These are phyloP conservation scores for Parnassius apollo DNA, from an alignment of 2,888 invertebrate species.

Conservation along the genomic window DNA sequence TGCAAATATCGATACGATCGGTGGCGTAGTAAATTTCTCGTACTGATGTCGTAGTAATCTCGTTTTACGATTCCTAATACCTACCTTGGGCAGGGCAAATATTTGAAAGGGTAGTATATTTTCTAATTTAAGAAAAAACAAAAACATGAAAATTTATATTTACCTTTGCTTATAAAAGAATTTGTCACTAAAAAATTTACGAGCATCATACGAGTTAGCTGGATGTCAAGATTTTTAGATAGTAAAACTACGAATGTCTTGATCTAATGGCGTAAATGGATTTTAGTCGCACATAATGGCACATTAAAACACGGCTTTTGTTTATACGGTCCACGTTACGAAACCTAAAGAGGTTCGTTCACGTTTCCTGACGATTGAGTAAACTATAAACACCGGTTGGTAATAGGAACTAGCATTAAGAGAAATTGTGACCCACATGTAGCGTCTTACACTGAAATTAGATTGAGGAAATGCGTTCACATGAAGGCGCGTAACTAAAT, in stretches of 20 bases:
- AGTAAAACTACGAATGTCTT: background rate
- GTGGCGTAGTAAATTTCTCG: constrained; percentile 52
- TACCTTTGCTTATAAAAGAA: no score
- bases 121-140: no score
- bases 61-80: constrained; percentile 26
- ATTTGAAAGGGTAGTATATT: no score
- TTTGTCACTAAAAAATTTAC: background rate
- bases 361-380: constrained; percentile 15
- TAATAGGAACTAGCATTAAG: constrained; percentile 26
- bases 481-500: constrained; percentile 49
- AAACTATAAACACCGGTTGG: constrained; percentile 8
- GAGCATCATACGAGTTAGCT: background rate
- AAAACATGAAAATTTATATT: no score
- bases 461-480: constrained; percentile 56
- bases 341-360: constrained; percentile 11
- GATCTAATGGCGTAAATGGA: background rate
- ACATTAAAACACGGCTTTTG: background rate
- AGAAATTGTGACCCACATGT: constrained; percentile 59
- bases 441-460: constrained; percentile 64
- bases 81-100: background rate
- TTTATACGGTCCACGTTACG: background rate
- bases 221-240: background rate
- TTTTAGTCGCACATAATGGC: background rate
- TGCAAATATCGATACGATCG: constrained; percentile 40
- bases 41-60: constrained; percentile 53